A percentile compares a stretch with the other conserved stretches of the same genome.
phyloP scores from a whole-genome alignment of 2,113 vertebrate genomes.

The Daboia siamensis region DNA sequence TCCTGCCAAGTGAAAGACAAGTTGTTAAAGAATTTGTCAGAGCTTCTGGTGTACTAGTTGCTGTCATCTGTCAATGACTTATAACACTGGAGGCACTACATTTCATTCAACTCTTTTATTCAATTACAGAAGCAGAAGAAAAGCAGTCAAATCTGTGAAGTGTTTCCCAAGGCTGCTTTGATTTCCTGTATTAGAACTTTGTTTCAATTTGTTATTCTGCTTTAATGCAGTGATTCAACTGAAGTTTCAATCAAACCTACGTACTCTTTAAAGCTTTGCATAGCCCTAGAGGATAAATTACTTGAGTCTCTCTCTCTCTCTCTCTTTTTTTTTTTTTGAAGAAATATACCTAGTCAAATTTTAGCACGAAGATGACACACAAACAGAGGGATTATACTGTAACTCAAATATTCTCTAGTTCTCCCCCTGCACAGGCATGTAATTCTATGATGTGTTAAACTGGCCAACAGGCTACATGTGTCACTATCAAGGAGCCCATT shows the following conservation, averaged over 20 bases:
- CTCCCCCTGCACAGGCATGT: background rate
- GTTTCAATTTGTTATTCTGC: background rate
- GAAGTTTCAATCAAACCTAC: background rate
- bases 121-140: background rate
- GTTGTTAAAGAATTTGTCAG: background rate
- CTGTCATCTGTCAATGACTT: background rate
- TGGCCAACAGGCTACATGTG: background rate
- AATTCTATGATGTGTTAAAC: background rate
- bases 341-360: background rate
- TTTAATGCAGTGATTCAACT: background rate
- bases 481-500: background rate
- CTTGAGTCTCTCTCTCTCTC: background rate
- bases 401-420: background rate
- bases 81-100: background rate
- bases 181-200: background rate
- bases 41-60: background rate
- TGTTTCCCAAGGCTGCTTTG: background rate
- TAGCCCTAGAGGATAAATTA: background rate
- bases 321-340: background rate
- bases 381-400: background rate
- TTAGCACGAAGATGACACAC: background rate
- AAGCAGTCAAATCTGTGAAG: background rate
- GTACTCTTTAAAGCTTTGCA: background rate
- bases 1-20: background rate
- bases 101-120: background rate